Conservation (phyloP, 2,888 invertebrate genomes). For the Parthenolecanium corni region DNA sequence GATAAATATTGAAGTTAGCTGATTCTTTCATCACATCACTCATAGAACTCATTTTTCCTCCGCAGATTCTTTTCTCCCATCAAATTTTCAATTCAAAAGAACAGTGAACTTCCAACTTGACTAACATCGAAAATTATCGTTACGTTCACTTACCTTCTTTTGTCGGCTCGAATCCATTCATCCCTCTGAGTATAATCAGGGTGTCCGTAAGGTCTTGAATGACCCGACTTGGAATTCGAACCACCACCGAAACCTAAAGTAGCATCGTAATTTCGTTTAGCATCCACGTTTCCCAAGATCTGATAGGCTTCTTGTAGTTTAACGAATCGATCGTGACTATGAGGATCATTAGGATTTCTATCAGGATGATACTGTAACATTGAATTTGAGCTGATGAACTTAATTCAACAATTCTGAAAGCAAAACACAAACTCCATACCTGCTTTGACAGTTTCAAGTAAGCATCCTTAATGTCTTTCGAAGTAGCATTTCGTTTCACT, state of each 20-base stretch:
- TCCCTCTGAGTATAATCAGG: constrained; percentile 8
- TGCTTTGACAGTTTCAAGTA: constrained; percentile 11
- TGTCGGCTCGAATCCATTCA: constrained; percentile 12
- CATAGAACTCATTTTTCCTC: no score
- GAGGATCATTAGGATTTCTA: constrained; percentile 18
- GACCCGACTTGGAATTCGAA: background rate
- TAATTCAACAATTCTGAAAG: background rate
- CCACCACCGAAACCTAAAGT: background rate
- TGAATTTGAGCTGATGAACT: background rate
- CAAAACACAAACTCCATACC: background rate
- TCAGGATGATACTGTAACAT: constrained; percentile 19
- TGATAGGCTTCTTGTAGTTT: constrained; percentile 22
- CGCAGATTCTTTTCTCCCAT: no score
- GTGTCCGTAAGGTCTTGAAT: background rate
- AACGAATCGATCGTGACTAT: constrained; percentile 15
- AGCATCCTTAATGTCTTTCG: constrained; percentile 14
- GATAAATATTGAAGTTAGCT: no score
- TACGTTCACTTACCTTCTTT: background rate
- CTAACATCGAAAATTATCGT: background rate
- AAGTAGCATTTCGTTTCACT: constrained; percentile 10
- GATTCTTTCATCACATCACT: no score
- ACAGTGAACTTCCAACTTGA: no score
- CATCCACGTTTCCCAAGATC: constrained; percentile 3
- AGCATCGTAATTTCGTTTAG: constrained; percentile 19
- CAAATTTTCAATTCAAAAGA: background rate